Base-by-base conservation (phyloP, 2,888 invertebrate species). In the Lithophane semibrunnea region DNA sequence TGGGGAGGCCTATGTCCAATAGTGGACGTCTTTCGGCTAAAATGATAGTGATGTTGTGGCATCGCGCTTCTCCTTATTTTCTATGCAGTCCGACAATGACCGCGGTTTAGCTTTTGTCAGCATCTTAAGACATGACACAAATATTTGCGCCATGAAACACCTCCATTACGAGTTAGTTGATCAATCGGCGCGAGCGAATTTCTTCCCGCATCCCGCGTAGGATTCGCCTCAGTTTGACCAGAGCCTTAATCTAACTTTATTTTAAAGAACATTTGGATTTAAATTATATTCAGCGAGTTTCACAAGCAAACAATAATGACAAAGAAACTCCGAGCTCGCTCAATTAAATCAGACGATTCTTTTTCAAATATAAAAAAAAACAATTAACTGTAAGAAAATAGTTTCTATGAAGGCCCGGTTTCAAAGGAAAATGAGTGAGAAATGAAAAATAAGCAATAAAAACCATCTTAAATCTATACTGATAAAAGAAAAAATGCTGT, bases 341-440 rank as follows among this genome's bases (percentile, higher is more conserved):
- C 88, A 91, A 90, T 90, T 90, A 88, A 88, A 88, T 86, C 81
- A 66, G 56, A 81, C 79, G 84, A 75, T 73, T 84, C 88, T 77
- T 82, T 84, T 77, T 64, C 75, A 88, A 86, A 88, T 84, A 83
- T 84, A 85, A 88, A 86, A 79, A 79, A 86, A 87, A 87, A 90
- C 88, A 89, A 90, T 91, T 91, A 91, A 90, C 87, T 88, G 73
- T 75, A 80, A 83, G 86, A 77, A 80, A 80, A 86, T 88, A 86
- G 77, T 84, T 84, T 52, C 37, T 72, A 63, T 63, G 64, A 76
- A 79, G 83, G 75, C 18, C 18, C 29, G 61, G 61, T 60, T 16
- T 60, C 60, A 24, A 2, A 13, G 67, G 0, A 7, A 74, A 60
- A 70, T 63, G 78, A 80, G 73, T 63, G 76, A 67, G 21, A 44